A percentile compares a stretch with the other conserved stretches of the same genome.
phyloP scores from a whole-genome alignment of 2,797 vertebrate genomes.

The Oophaga sylvatica region DNA sequence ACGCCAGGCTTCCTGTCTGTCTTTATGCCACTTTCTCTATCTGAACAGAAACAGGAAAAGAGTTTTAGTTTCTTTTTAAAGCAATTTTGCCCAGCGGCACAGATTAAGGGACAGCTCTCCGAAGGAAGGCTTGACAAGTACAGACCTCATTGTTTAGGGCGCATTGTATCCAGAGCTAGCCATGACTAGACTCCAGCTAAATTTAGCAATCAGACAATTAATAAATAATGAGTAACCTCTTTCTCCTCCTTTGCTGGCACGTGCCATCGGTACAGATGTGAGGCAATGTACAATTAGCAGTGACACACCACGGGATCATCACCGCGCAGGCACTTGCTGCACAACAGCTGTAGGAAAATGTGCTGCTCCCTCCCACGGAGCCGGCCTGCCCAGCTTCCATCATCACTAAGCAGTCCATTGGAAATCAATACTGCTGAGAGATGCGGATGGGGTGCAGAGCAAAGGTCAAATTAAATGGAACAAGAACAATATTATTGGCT shows the following conservation, averaged over 20 bases:
- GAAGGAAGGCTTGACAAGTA: conserved; percentile 63
- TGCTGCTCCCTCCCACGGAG: neutral
- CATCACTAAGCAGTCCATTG: conserved; percentile 30
- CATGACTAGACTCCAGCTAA: conserved; percentile 55
- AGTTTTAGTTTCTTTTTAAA: conserved; percentile 62
- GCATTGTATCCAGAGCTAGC: conserved; percentile 39
- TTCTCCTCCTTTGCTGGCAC: conserved; percentile 40
- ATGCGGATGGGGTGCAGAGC: conserved; percentile 38
- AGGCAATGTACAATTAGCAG: conserved; percentile 37
- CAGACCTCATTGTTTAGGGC: conserved; percentile 50
- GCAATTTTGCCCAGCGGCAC: conserved; percentile 63
- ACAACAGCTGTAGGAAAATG: neutral
- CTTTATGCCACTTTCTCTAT: conserved; percentile 67
- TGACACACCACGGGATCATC: conserved; percentile 38
- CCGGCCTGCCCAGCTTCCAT: conserved; percentile 23
- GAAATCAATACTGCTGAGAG: conserved; percentile 54
- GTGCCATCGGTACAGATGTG: conserved; percentile 45
- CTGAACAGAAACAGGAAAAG: conserved; percentile 72
- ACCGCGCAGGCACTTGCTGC: conserved; percentile 18
- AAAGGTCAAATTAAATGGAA: conserved; percentile 60
- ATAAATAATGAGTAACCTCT: conserved; percentile 48
- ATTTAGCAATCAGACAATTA: conserved; percentile 51
- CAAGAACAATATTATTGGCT: conserved; percentile 18
- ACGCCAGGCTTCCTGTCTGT: conserved; percentile 63
- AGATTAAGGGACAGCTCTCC: conserved; percentile 44